Base-by-base conservation (phyloP, 64 coral and sea anemone genomes). In the Acropora tenuis region DNA sequence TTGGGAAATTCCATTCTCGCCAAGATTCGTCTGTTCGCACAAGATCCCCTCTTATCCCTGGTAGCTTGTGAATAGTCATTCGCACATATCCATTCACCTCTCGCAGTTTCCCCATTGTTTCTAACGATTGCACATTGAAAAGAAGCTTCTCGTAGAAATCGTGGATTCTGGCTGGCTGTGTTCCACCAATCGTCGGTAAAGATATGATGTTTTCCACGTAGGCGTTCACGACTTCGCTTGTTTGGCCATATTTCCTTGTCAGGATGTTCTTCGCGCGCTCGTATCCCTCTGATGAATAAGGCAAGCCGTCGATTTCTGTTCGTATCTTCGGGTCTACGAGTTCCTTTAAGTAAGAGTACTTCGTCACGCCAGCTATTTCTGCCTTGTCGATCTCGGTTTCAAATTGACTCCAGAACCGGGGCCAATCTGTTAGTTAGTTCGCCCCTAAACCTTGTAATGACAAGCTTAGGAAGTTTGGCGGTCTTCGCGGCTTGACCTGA, bases 351-450 rank as follows among this genome's bases (percentile, higher is more conserved):
- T 52, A 88, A 2, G 92, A 79, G 50, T 83, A 94, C 45, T 94
- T 94, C 12, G 86, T 93, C 17, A 94, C 68, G 63, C 19, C 74
- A 15, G 86, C 44, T 73, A 84, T 44, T 20, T 82, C 43, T 47
- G 86, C 52, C 43, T 73, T 75, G 69, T 89, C 78, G 43, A 84
- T 86, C 48, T 85, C 88, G 10, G 79, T 43, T 1, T 43, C 69
- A 78, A 94, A 89, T 45, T 89, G 79, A 49, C 80, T 84, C 48
- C 79, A 89, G 42, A 94, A 90, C 43, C 61, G 69, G 63, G 69
- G 83, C 83, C 63, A 86, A 48, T 69, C 69, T 50, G n/a, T n/a
- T n/a, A n/a, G 61, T 73, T 19, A 71, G 48, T 17, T 68, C 47
- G 13, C 83, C 83, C 18, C 19, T 72, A 73, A 65, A 86, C 69